Percentiles rank a stretch among this genome's conserved stretches.
Conservation (phyloP, 2,888 invertebrate species). For the Tetheella fluctuosa region DNA sequence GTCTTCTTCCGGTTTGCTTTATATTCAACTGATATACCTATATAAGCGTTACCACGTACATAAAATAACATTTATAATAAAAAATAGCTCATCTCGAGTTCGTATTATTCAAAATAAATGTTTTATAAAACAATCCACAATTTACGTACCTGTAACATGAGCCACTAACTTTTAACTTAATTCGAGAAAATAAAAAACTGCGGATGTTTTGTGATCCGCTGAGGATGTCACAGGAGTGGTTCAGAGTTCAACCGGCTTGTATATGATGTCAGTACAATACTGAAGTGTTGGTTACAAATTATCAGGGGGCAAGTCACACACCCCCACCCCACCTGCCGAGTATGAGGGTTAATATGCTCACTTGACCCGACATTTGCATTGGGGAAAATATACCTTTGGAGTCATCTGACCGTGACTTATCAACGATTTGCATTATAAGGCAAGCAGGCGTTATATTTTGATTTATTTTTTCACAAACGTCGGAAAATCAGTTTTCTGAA, state of each 20-base stretch:
- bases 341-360: conserved; percentile 72
- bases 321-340: conserved; percentile 71
- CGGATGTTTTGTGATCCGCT: background rate
- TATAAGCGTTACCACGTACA: no score
- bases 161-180: background rate
- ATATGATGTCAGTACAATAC: conserved; percentile 67
- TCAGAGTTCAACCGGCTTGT: conserved; percentile 72
- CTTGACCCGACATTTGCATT: conserved; percentile 72
- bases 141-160: background rate
- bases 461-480: no score
- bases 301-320: conserved; percentile 56
- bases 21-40: background rate
- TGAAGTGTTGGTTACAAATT: conserved; percentile 75
- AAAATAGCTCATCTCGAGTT: no score
- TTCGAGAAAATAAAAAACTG: background rate
- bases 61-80: no score
- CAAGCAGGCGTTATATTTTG: background rate
- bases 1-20: conserved; percentile 9
- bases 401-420: conserved; percentile 70
- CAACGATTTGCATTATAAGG: conserved; percentile 12
- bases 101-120: no score
- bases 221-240: conserved; percentile 54
- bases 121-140: background rate
- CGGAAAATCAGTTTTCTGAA: no score
- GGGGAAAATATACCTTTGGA: conserved; percentile 54